These are phyloP conservation scores for Mus minutoides DNA, from an alignment of 2,797 vertebrate species.

Conservation along the genomic window DNA sequence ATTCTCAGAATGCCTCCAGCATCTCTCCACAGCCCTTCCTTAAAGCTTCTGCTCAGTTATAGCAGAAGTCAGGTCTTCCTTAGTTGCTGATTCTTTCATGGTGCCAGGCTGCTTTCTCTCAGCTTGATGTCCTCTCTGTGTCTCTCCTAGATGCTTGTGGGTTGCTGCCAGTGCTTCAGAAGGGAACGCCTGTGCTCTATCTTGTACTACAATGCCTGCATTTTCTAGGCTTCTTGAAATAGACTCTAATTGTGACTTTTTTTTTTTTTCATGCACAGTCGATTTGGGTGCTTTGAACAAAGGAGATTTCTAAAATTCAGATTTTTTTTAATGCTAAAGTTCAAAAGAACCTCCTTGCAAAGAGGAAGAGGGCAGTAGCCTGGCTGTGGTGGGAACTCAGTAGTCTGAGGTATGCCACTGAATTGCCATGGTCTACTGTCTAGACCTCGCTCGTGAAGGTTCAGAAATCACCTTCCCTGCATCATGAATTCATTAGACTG, in stretches of 20 bases:
- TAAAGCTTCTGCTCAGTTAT: neutral
- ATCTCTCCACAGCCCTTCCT: neutral
- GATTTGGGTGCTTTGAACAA: neutral
- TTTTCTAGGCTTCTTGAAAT: neutral
- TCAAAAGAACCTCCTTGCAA: neutral
- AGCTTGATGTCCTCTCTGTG: neutral
- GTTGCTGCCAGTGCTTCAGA: neutral
- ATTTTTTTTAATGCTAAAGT: neutral
- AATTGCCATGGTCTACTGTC: neutral
- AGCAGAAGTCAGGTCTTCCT: neutral
- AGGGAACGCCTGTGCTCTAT: neutral
- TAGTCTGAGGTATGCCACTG: neutral
- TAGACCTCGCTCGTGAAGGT: neutral
- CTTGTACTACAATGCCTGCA: neutral
- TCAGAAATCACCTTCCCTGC: neutral
- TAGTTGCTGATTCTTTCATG: neutral
- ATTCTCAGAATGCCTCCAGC: neutral
- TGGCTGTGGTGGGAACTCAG: neutral
- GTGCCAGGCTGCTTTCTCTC: neutral
- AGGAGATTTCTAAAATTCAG: neutral
- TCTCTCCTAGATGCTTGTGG: neutral
- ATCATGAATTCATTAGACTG: constrained; percentile 46
- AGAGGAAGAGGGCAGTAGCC: neutral
- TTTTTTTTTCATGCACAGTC: neutral
- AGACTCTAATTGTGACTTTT: neutral